Base-by-base conservation (phyloP, 2,113 vertebrate species). In the Oncorhynchus nerka region DNA sequence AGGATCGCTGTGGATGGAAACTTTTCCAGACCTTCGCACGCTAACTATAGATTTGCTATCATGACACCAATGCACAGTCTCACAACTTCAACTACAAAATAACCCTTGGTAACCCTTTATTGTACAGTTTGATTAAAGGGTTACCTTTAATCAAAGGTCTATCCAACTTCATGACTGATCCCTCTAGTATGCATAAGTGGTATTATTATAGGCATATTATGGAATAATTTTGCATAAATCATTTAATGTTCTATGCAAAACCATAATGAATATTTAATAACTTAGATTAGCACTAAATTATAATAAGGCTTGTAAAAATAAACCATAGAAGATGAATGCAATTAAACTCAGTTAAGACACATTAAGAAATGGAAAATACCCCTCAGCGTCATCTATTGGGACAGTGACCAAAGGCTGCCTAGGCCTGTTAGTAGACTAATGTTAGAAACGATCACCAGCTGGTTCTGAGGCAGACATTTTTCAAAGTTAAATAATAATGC, bases 171-270 rank as follows among this genome's bases (percentile, higher is more conserved):
- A 86, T 83, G 82, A 84, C 81, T 82, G 69, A 84, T 81, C 70
- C 24, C 32, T 84, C 70, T 77, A 69, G 70, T 82, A 66, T 81
- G 78, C 39, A 45, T 45, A 45, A 76, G 51, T 81, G 77, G 49
- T 79, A 62, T 89, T 81, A 83, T 87, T 85, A 75, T 45, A 57
- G n/a, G 71, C 79, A 70, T 82, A 70, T 80, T 84, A 69, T 57
- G 39, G 39, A 51, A 77, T 65, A 70, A 73, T 86, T 81, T 83
- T 72, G 81, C 73, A 80, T 5, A 26, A 57, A 59, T 81, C 77
- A 62, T 74, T 16, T 78, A 79, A 78, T 71, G 39, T 11, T 45
- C 76, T 66, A 72, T 45, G 62, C 45, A 79, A 57, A 62, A 71
- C n/a, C 70, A 79, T 81, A 72, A 73, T 71, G 75, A 80, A 84